Percentiles rank a stretch among this genome's conserved stretches.
Evolutionary conservation across 2,113 vertebrate genomes (phyloP).

Genomic region (Chaetorhynchus papuensis): DNA sequence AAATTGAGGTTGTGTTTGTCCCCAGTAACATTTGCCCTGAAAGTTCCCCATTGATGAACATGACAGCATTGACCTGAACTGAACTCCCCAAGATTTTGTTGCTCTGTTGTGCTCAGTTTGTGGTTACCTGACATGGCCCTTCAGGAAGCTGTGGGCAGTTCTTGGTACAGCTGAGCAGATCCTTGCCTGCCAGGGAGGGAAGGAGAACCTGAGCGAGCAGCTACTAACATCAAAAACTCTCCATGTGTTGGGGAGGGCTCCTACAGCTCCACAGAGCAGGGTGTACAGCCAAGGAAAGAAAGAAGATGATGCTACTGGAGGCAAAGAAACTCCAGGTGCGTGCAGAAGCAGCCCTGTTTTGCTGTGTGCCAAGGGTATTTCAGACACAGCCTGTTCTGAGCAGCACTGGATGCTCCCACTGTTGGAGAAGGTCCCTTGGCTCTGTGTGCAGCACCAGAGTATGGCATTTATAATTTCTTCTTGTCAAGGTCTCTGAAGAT

Average conservation of each 20-base stretch:
- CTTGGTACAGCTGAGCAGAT: neutral
- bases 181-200: neutral
- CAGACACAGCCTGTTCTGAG: neutral
- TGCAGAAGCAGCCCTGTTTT: neutral
- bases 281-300: neutral
- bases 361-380: neutral
- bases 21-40: neutral
- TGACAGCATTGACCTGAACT: neutral
- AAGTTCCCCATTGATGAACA: neutral
- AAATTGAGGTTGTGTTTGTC: neutral
- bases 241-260: rapidly evolving
- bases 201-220: neutral
- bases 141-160: neutral
- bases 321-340: neutral
- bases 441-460: too few relatives aligned
- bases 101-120: neutral
- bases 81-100: neutral
- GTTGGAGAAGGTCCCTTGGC: neutral
- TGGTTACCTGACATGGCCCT: rapidly evolving
- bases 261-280: neutral
- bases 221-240: neutral
- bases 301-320: neutral
- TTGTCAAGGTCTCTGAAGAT: neutral
- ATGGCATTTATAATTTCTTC: rapidly evolving
- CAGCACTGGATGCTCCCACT: neutral